Evolutionary conservation across 64 coral and sea anemone genomes (phyloP), one percentile per base, ranked within the genome.

Genomic region (Acropora tenuis): DNA sequence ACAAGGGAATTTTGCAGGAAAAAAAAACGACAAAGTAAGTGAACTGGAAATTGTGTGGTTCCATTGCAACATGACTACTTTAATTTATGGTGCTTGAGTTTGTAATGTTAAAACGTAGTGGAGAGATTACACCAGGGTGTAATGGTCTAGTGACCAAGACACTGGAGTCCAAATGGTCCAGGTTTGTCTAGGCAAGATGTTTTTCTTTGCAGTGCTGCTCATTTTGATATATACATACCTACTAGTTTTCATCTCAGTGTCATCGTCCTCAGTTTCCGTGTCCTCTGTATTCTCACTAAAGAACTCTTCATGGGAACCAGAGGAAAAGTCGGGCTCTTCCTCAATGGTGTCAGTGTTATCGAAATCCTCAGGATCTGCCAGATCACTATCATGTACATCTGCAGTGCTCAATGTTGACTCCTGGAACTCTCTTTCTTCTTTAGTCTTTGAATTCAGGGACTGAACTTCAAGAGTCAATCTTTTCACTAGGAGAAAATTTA

Each of bases 231-330:
- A 4, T 55, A 69, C 41, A 15, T 80, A 69, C 78, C 67, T 90
- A 4, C 55, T 81, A 53, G 69, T 68, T 71, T 80, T 81, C 13
- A 68, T 20, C 30, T 92, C 80, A n/a, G 86, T 84, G 30, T 78
- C 82, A 50, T 65, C 77, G 53, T 82, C 89, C 50, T 86, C 90
- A 49, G 82, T 86, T 47, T 60, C 82, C 11, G 80, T 86, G 6
- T 92, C 81, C 42, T 86, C 75, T 65, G 46, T 13, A 42, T 41
- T 80, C 49, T 74, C 82, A 71, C 68, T 86, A 18, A 48, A 48
- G 6, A 85, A 1, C 59, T 65, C 41, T 9, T 67, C 55, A 8
- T 69, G n/a, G 41, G 16, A 57, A n/a, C 3, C 68, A 69, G 59
- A 11, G 2, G 82, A 53, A 46, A 55, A 75, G 78, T 78, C 77